Percentiles rank a stretch among this genome's conserved stretches.
These are phyloP conservation scores for Therioaphis trifolii DNA, from an alignment of 2,888 invertebrate species.

Conservation along the genomic window DNA sequence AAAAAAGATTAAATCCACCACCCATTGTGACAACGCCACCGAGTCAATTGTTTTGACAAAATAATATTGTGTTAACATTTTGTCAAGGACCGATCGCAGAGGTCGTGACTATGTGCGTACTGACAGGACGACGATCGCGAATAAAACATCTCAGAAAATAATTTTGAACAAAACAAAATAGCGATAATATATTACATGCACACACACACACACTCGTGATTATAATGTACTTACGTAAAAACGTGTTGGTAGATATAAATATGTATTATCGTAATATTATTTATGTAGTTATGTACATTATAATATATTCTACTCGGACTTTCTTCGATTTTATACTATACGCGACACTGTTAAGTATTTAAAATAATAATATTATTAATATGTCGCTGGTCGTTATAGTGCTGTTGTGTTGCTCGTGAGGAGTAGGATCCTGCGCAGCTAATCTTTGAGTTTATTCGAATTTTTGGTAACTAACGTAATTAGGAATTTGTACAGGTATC, in stretches of 20 bases:
- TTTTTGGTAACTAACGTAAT: too few relatives aligned
- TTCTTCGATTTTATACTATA: background rate
- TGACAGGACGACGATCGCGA: background rate
- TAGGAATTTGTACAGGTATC: too few relatives aligned
- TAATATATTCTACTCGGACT: background rate
- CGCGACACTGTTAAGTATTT: too few relatives aligned
- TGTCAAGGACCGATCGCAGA: conserved; percentile 25
- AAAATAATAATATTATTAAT: too few relatives aligned
- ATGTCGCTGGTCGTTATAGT: too few relatives aligned
- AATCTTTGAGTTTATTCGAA: too few relatives aligned
- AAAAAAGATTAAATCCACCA: conserved; percentile 30
- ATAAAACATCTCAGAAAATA: background rate
- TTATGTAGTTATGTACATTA: background rate
- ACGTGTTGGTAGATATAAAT: background rate
- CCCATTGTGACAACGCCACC: conserved; percentile 1
- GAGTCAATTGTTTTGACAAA: conserved; percentile 5
- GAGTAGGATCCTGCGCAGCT: too few relatives aligned
- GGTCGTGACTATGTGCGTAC: background rate
- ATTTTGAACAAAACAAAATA: background rate
- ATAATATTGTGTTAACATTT: conserved; percentile 12
- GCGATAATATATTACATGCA: background rate
- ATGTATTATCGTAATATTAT: background rate
- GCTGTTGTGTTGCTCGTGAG: too few relatives aligned
- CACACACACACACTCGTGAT: background rate
- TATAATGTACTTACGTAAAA: too few relatives aligned